Evolutionary conservation across 2,797 vertebrate species (phyloP).

Genomic region (Acrossocheilus wenchowensis): DNA sequence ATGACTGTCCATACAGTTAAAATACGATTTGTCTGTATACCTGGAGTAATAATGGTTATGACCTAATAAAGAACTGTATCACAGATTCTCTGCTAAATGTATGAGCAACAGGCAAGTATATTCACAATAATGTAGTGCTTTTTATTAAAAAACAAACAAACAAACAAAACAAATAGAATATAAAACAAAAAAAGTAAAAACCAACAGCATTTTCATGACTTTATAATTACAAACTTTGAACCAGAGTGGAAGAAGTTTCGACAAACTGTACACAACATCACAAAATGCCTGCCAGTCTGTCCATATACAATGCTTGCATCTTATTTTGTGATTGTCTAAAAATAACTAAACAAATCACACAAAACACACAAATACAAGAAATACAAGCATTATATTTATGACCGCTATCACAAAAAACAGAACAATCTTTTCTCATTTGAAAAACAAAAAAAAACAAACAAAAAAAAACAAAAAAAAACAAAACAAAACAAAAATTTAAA

Average conservation of each 20-base stretch:
- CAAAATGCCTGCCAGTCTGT: constrained; percentile 84
- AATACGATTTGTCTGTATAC: constrained; percentile 64
- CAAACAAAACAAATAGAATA: constrained; percentile 76
- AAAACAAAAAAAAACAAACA: constrained; percentile 67
- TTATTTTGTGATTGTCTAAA: constrained; percentile 90
- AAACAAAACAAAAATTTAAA: constrained; percentile 28
- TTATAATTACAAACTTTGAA: constrained; percentile 88
- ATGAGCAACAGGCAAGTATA: constrained; percentile 64
- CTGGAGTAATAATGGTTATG: constrained; percentile 60
- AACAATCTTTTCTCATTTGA: constrained; percentile 74
- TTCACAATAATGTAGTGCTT: constrained; percentile 88
- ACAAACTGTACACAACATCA: constrained; percentile 87
- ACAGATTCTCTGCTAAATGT: constrained; percentile 64
- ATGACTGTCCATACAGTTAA: constrained; percentile 65
- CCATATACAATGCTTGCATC: constrained; percentile 88
- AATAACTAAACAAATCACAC: constrained; percentile 86
- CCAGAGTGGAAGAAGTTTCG: constrained; percentile 82
- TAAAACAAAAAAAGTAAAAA: constrained; percentile 84
- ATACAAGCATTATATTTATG: constrained; percentile 85
- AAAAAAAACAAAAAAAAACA: constrained; percentile 53
- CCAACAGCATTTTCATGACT: constrained; percentile 85
- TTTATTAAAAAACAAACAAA: constrained; percentile 83
- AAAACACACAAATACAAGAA: constrained; percentile 85
- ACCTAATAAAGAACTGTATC: constrained; percentile 61
- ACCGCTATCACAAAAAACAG: constrained; percentile 80